A percentile compares a stretch with the other conserved stretches of the same genome.
Evolutionary conservation across 2,113 vertebrate species (phyloP).

Genomic region (Ceratotherium simum): DNA sequence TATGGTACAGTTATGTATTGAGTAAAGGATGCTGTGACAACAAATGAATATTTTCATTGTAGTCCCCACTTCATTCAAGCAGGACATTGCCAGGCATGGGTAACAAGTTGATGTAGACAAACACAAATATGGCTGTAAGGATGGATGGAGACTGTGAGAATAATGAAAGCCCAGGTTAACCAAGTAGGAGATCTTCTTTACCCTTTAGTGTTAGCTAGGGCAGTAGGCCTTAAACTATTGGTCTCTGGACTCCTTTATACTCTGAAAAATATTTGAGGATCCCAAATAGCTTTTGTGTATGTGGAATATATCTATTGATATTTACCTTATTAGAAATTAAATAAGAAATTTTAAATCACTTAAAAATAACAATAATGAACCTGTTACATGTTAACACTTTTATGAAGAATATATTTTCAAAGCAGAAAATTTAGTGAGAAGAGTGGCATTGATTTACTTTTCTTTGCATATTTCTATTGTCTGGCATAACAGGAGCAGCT

Average conservation of each 20-base stretch:
- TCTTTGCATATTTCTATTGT: background rate
- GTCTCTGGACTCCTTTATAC: background rate
- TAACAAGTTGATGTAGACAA: background rate
- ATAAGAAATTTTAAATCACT: background rate
- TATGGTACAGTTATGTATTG: background rate
- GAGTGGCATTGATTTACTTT: background rate
- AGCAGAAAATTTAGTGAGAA: background rate
- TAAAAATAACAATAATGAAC: conserved; percentile 4
- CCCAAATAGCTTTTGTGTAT: conserved; percentile 16
- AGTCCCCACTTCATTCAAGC: background rate
- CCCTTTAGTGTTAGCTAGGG: background rate
- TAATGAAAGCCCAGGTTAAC: background rate
- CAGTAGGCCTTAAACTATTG: background rate
- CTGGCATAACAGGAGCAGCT: background rate
- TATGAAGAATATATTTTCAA: background rate
- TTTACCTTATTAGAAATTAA: conserved; percentile 32
- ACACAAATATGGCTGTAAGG: background rate
- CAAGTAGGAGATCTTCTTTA: background rate
- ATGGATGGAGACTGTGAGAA: background rate
- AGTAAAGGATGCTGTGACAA: background rate
- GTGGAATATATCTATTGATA: background rate
- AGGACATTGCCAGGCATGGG: background rate
- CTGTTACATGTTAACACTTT: background rate
- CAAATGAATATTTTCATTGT: background rate
- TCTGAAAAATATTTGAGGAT: background rate